Base-by-base conservation (phyloP, 2,888 invertebrate genomes). In the Lamproptera curius region DNA sequence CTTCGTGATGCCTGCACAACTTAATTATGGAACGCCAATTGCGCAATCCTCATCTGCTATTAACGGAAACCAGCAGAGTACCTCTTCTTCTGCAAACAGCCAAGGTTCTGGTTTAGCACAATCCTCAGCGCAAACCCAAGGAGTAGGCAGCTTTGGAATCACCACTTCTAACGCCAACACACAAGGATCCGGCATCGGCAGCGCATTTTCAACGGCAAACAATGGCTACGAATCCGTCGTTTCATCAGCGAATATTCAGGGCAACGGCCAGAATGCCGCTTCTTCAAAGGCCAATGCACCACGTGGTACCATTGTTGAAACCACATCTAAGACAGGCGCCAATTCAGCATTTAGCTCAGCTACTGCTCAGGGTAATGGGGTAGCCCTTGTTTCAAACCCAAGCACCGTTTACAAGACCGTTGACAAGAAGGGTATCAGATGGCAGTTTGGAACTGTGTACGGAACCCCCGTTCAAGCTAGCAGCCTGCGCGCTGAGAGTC, bases 401-500 rank as follows among this genome's bases (percentile, higher is more conserved):
- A 42, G 69, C 69, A 6, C 50, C 59, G 11, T 63, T 72, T 2
- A 75, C 75, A 73, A 70, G 47, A 49, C 63, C 11, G 49, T 59
- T 43, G 61, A 61, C 39, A 63, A 70, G 38, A 72, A 68, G 44
- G 65, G 67, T 41, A 73, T 77, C 61, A 69, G 70, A 50, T 85
- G 85, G 85, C 76, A 68, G 31, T 84, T 85, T 54, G 85, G 85
- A 10, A 77, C 80, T 16, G 55, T 65, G 1, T 85, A 84, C 54
- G 72, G 70, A 42, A 52, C 51, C 9, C 81, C 79, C n/a, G 50
- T 55, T 16, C 39, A 46, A 39, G 60, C 68, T 20, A 57, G 57
- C 26, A 56, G 54, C 13, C 64, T 60, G 13, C 64, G 63, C 6
- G 65, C 64, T 26, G 48, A 61, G 37, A 50, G 67, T 63, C 48